These are phyloP conservation scores for Pseudomugil gertrudae DNA, from an alignment of 2,797 vertebrate genomes.

Conservation along the genomic window DNA sequence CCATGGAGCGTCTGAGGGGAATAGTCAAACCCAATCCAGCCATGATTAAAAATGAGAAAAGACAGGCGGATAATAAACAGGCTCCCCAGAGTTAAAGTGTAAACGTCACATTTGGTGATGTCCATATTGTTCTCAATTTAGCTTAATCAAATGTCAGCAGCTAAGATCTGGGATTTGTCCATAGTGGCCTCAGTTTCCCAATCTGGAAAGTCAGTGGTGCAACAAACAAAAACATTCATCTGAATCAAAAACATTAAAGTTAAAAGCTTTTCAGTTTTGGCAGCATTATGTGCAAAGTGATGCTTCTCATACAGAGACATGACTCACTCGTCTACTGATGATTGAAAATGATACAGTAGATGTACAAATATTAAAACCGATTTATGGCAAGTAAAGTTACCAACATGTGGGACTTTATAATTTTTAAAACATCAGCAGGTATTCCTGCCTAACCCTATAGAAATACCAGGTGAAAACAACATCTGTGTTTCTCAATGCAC, in stretches of 20 bases:
- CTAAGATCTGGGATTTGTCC: slow-evolving; percentile 60
- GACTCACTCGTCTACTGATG: background rate
- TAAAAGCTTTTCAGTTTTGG: background rate
- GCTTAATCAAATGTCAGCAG: slow-evolving; percentile 70
- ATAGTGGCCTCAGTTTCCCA: slow-evolving; percentile 28
- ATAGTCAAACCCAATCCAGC: slow-evolving; percentile 37
- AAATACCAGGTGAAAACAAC: no score
- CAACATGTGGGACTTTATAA: no score
- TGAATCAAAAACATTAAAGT: slow-evolving; percentile 20
- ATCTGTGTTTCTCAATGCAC: no score
- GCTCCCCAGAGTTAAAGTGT: slow-evolving; percentile 41
- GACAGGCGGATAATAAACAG: slow-evolving; percentile 48
- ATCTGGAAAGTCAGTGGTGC: slow-evolving; percentile 56
- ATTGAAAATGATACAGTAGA: background rate
- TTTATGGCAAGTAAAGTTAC: no score
- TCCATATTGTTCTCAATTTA: slow-evolving; percentile 67
- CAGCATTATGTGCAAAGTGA: background rate
- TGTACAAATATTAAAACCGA: no score
- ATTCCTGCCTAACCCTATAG: no score
- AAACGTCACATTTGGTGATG: slow-evolving; percentile 45
- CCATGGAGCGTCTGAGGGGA: slow-evolving; percentile 18
- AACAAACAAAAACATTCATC: slow-evolving; percentile 47
- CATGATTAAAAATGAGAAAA: slow-evolving; percentile 59
- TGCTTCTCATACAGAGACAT: background rate
- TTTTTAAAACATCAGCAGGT: no score